These are phyloP conservation scores for Malurus melanocephalus DNA, from an alignment of 2,113 vertebrate species.

Conservation along the genomic window DNA sequence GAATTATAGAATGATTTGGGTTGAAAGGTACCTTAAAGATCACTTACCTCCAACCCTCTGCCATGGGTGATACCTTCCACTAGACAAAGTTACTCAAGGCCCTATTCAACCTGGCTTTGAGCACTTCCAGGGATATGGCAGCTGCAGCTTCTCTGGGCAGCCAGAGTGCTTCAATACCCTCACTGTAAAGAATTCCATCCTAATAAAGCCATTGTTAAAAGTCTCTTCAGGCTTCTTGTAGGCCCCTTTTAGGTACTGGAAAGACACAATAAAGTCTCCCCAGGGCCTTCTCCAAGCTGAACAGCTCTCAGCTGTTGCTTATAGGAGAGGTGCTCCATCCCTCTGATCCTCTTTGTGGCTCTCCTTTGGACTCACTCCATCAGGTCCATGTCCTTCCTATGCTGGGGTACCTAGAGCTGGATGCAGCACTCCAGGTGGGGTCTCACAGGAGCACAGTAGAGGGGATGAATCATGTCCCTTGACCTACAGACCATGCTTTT, in stretches of 20 bases:
- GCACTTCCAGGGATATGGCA: background rate
- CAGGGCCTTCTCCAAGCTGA: background rate
- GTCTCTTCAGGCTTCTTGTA: background rate
- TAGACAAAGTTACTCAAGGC: background rate
- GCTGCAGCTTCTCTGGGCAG: background rate
- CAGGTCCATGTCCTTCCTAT: background rate
- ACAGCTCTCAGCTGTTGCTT: background rate
- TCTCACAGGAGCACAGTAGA: background rate
- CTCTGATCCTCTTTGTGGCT: background rate
- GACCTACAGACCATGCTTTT: background rate
- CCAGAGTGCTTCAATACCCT: background rate
- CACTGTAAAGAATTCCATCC: background rate
- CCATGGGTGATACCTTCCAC: background rate
- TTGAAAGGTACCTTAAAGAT: background rate
- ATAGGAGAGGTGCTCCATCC: background rate
- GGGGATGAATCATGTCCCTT: background rate
- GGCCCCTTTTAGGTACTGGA: background rate
- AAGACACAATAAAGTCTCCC: background rate
- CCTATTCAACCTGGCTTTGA: background rate
- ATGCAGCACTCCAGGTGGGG: background rate
- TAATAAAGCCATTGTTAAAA: background rate
- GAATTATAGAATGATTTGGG: background rate
- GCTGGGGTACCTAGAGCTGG: background rate
- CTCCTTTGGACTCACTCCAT: background rate
- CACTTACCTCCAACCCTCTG: background rate